These are phyloP conservation scores for Strigamia maritima DNA, from an alignment of 2,888 invertebrate species.

Conservation along the genomic window DNA sequence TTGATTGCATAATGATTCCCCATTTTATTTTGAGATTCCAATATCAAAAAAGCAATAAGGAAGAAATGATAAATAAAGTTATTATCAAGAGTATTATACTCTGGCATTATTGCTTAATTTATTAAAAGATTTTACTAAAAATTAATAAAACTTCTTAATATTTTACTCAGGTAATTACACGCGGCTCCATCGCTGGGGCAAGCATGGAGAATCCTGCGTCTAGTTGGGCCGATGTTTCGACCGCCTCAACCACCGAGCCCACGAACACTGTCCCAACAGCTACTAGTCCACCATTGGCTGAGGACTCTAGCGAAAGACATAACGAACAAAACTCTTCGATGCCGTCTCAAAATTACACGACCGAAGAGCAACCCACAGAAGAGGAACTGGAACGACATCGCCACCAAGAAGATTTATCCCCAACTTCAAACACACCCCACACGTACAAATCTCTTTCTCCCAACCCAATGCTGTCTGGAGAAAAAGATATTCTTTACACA, in stretches of 20 bases:
- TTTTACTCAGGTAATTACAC: background rate
- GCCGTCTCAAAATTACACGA: background rate
- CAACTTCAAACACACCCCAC: background rate
- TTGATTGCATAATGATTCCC: background rate
- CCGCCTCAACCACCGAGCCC: background rate
- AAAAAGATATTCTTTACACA: conserved; percentile 35
- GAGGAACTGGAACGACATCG: background rate
- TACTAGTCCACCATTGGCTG: background rate
- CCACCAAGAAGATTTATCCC: background rate
- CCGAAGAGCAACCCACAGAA: background rate
- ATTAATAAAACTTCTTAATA: background rate
- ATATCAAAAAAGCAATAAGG: background rate
- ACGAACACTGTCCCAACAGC: background rate
- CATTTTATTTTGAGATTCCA: background rate
- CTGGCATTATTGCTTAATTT: background rate
- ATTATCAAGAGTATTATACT: background rate
- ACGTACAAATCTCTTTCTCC: conserved; percentile 10
- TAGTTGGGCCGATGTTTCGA: background rate
- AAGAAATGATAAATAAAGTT: background rate
- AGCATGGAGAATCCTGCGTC: background rate
- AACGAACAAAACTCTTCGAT: background rate
- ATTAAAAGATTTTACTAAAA: background rate
- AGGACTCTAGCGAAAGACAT: background rate
- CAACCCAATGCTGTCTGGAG: background rate
- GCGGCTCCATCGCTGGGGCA: background rate